Evolutionary conservation across 2,113 vertebrate genomes (phyloP), one percentile per base, ranked within the genome.

Genomic region (Oreochromis tanganicae): DNA sequence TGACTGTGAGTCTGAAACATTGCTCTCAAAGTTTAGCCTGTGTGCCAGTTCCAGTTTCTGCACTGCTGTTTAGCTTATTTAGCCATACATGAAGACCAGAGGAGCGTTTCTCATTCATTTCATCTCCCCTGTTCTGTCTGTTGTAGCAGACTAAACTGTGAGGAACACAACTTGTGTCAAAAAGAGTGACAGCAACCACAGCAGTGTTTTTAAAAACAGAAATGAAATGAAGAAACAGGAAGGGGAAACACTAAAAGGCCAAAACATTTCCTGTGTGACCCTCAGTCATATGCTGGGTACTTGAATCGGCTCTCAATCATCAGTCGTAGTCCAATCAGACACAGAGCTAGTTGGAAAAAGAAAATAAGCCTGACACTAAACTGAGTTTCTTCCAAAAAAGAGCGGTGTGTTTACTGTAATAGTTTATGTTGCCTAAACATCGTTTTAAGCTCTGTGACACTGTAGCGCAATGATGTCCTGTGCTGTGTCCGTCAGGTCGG

Each of bases 401-500:
- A 68, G 34, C 4, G 2, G 11, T 5, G 19, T 41, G 36, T 68
- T 68, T 68, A 41, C 63, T 68, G 34, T 41, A 4, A 24, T 68
- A 68, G 4, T 68, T 68, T 68, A 68, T 68, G 36, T n/a, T 68
- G 36, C 7, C 3, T 41, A 1, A 57, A 68, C 19, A 34, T 68
- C 0, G 0, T 68, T 68, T 68, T 41, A 21, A 68, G 36, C 36
- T 68, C 63, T 41, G 63, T 12, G 36, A 21, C 63, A 24, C 38
- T 84, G 10, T 46, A 13, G 17, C 11, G 4, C 43, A 6, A 57
- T 11, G 2, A 7, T 16, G 14, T 19, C 32, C 14, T 84, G 14
- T 73, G 36, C n/a, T 55, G 43, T 29, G 8, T 34, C 24, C 8
- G 4, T 41, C 95, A 97, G 96, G 96, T 88, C 93, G 95, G 46